Conservation (phyloP, 2,797 vertebrate genomes). For the Tinamus major region DNA sequence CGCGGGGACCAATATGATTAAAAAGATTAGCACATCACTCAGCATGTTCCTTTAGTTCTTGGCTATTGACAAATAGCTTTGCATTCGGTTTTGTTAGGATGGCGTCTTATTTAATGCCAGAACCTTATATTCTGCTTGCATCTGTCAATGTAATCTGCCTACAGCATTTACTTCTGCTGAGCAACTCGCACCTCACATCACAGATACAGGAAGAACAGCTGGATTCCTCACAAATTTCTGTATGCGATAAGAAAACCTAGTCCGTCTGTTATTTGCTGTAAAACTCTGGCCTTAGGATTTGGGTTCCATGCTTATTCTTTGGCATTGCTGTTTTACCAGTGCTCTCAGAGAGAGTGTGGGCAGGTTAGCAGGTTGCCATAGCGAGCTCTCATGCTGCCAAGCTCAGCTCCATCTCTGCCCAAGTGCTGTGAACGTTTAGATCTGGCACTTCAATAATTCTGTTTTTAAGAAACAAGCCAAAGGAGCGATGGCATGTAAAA, state of each 20-base stretch:
- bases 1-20: neutral
- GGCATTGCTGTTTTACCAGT: neutral
- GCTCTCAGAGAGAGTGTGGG: neutral
- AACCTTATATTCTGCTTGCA: neutral
- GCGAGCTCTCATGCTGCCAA: accelerated
- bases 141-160: neutral
- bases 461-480: neutral
- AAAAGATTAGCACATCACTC: constrained; percentile 6
- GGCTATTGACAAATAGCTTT: neutral
- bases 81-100: neutral
- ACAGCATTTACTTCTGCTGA: neutral
- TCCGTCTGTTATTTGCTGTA: neutral
- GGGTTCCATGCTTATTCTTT: neutral
- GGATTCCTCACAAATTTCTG: neutral
- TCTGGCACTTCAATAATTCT: neutral
- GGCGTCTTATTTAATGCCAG: neutral
- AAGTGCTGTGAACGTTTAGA: neutral
- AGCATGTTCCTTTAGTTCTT: neutral
- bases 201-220: neutral
- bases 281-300: neutral
- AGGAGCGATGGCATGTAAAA: neutral
- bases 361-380: neutral
- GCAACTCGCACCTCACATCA: neutral
- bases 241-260: neutral
- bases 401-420: neutral